Conservation (phyloP, 1,140 invertebrate species). For the Rhopalosiphum padi region DNA sequence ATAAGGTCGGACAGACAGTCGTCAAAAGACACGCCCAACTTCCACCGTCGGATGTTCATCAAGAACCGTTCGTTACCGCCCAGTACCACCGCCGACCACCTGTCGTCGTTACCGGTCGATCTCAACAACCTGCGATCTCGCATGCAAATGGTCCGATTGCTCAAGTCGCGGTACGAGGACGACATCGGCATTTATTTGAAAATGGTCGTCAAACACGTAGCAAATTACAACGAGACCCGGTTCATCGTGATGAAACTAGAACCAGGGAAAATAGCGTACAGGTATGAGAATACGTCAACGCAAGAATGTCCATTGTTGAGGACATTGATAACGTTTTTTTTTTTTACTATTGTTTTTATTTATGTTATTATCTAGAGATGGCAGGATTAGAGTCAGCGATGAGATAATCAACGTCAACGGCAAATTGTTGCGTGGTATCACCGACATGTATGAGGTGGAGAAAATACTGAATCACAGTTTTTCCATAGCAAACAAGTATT, state of each 20-base stretch:
- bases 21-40: slow-evolving; percentile 57
- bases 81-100: slow-evolving; percentile 56
- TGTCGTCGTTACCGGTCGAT: slow-evolving; percentile 64
- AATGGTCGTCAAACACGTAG: slow-evolving; percentile 66
- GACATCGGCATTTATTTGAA: slow-evolving; percentile 75
- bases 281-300: slow-evolving; percentile 64
- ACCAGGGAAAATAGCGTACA: slow-evolving; percentile 79
- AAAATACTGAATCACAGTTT: slow-evolving; percentile 66
- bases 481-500: slow-evolving; percentile 65
- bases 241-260: slow-evolving; percentile 85
- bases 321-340: background rate
- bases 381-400: slow-evolving; percentile 79
- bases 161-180: slow-evolving; percentile 71
- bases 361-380: slow-evolving; percentile 70
- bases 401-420: slow-evolving; percentile 89
- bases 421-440: slow-evolving; percentile 76
- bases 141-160: slow-evolving; percentile 64
- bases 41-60: slow-evolving; percentile 61
- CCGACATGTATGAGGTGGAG: slow-evolving; percentile 72
- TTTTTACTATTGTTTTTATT: slow-evolving; percentile 25
- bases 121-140: slow-evolving; percentile 61
- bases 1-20: background rate
- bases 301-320: background rate
- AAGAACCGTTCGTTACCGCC: slow-evolving; percentile 56
- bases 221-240: slow-evolving; percentile 70